Evolutionary conservation across 2,113 vertebrate genomes (phyloP), one percentile per base, ranked within the genome.

Genomic region (Oncorhynchus masou): DNA sequence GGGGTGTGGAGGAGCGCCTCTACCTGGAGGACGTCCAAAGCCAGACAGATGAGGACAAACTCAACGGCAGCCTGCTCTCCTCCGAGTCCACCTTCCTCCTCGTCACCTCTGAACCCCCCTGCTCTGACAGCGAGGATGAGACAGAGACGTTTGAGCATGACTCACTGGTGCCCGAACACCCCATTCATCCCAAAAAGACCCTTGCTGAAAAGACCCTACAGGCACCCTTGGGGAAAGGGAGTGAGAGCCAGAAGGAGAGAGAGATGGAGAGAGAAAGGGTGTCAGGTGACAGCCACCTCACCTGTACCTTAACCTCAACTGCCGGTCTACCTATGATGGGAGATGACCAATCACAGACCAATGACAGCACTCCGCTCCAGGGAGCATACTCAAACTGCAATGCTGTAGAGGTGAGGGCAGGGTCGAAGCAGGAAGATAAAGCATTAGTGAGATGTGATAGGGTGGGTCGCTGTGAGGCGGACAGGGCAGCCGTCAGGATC

Each of bases 11-110:
- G 57, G 95, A 95, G 22, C 88, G 60, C 3, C 70, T 99, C 4
- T 91, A 86, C 77, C 81, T 98, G 70, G 96, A 98, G 90, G 97
- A 99, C n/a, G 86, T 96, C 76, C 95, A 62, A 15, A 97, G 84
- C 95, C 96, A 1, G 97, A 97, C 64, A 96, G 82, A 62, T 16
- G 51, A 54, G 5, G 96, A 97, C 80, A 97, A 96, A 84, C 88
- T 96, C 45, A 95, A 93, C 57, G 93, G 93, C 76, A 98, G 95
- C 83, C 93, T 96, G 80, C 95, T 98, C 2, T 96, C 96, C 45
- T 98, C 96, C 22, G 96, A 97, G 69, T 98, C 97, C 70, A 95
- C 95, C 67, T 98, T 98, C 79, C 92, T 98, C 85, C 95, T 96
- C 25, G 92, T 96, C 85, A 84, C 93, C 4, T 90, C 92, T 25